Evolutionary conservation across 2,113 vertebrate genomes (phyloP).

Genomic region (Embiotoca jacksoni): DNA sequence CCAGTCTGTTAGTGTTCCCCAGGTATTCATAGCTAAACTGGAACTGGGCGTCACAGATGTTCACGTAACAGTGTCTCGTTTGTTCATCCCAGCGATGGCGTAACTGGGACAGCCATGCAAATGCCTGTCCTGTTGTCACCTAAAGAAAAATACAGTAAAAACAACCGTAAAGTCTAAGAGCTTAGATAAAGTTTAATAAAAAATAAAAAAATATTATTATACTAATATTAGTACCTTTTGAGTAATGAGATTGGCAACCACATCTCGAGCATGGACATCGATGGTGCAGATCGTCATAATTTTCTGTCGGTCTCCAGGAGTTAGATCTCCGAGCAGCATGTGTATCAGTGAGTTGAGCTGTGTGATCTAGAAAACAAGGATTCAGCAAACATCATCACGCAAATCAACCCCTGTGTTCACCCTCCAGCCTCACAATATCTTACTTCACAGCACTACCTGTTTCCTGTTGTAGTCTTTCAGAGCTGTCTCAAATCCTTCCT

Average conservation of each 20-base stretch:
- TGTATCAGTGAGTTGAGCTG: conserved; percentile 94
- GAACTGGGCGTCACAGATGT: conserved; percentile 90
- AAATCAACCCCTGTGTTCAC: not conserved
- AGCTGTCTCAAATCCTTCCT: conserved; percentile 84
- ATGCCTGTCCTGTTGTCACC: conserved; percentile 86
- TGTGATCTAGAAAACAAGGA: conserved; percentile 85
- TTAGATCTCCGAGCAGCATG: conserved; percentile 92
- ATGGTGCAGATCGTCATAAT: conserved; percentile 92
- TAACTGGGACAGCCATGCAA: conserved; percentile 88
- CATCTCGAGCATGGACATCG: conserved; percentile 90
- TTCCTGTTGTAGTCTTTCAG: conserved; percentile 84
- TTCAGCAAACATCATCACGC: not conserved
- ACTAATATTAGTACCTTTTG: conserved; percentile 86
- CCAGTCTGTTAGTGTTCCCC: conserved; percentile 87
- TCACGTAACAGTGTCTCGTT: conserved; percentile 84
- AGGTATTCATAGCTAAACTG: conserved; percentile 89
- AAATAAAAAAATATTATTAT: not conserved
- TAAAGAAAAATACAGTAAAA: conserved; percentile 46
- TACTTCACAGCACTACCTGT: conserved; percentile 56
- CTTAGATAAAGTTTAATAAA: not conserved
- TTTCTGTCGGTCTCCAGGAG: conserved; percentile 91
- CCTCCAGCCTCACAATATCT: not conserved
- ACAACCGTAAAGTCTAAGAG: not conserved
- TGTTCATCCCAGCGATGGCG: conserved; percentile 86
- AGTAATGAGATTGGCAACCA: conserved; percentile 88